phyloP scores from a whole-genome alignment of 2,797 vertebrate genomes.

The Okamejei kenojei region DNA sequence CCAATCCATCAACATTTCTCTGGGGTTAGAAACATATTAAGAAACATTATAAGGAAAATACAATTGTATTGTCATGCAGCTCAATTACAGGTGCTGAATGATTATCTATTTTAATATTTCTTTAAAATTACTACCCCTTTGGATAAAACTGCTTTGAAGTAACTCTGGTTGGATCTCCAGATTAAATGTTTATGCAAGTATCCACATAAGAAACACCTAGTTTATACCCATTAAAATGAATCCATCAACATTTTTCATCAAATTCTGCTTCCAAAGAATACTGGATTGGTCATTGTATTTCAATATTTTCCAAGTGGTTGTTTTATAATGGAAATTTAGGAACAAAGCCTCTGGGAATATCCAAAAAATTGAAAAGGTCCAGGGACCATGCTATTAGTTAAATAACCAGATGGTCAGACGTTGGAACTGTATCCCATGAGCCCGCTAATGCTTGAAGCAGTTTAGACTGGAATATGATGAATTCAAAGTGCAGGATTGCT shows the following conservation, averaged over 20 bases:
- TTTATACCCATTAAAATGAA: not conserved
- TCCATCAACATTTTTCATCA: not conserved
- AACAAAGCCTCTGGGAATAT: not conserved
- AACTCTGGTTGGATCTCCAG: not conserved
- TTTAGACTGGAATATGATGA: not conserved
- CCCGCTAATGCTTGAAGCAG: not conserved
- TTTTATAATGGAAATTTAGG: not conserved
- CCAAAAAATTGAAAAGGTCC: not conserved
- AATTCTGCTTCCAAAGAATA: not conserved
- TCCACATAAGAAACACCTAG: not conserved
- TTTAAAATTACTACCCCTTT: not conserved
- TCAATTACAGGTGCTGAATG: not conserved
- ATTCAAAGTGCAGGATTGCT: not conserved
- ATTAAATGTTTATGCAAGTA: not conserved
- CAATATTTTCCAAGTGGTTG: not conserved
- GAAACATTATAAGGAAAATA: not conserved
- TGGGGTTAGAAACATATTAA: not conserved
- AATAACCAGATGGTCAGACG: not conserved
- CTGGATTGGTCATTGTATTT: not conserved
- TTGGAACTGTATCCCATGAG: conserved; percentile 9
- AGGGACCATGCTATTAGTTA: not conserved
- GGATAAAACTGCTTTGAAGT: not conserved
- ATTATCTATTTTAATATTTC: not conserved
- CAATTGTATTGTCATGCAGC: not conserved
- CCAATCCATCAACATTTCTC: not conserved